These are phyloP conservation scores for Drosophila ezoana DNA, from an alignment of 2,888 invertebrate species.

Conservation along the genomic window DNA sequence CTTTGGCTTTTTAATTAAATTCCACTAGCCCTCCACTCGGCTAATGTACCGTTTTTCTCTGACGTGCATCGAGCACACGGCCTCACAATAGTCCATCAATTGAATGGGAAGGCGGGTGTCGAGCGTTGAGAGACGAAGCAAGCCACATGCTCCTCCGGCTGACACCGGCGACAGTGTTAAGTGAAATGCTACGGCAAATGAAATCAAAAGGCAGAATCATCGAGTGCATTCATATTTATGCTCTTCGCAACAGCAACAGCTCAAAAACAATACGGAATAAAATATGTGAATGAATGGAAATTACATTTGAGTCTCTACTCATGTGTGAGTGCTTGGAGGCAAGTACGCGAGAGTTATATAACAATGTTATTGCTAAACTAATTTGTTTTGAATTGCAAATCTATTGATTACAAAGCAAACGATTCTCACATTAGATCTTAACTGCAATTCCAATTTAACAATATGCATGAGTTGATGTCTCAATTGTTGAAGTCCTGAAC, in stretches of 20 bases:
- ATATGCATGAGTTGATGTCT: background rate
- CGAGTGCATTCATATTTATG: constrained; percentile 2
- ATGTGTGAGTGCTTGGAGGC: background rate
- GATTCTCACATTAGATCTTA: too few relatives aligned
- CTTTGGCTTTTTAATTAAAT: constrained; percentile 57
- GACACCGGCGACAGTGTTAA: constrained; percentile 41
- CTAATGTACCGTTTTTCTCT: constrained; percentile 37
- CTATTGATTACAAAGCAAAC: background rate
- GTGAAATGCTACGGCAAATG: constrained; percentile 49
- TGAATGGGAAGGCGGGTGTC: too few relatives aligned
- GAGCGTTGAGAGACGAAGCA: too few relatives aligned
- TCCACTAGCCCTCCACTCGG: constrained; percentile 36
- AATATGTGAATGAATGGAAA: background rate
- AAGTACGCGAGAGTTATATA: too few relatives aligned
- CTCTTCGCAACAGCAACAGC: background rate
- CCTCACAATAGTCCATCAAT: constrained; percentile 33
- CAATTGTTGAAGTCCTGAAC: background rate
- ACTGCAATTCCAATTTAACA: background rate
- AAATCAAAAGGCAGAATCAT: constrained; percentile 41
- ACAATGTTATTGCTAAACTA: background rate
- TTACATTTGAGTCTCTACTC: too few relatives aligned
- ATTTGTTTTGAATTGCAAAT: background rate
- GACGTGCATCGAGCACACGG: background rate
- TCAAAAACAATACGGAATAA: background rate
- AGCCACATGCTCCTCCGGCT: constrained; percentile 16